These are phyloP conservation scores for Drosophila mayaguana DNA, from an alignment of 2,888 invertebrate species.

Conservation along the genomic window DNA sequence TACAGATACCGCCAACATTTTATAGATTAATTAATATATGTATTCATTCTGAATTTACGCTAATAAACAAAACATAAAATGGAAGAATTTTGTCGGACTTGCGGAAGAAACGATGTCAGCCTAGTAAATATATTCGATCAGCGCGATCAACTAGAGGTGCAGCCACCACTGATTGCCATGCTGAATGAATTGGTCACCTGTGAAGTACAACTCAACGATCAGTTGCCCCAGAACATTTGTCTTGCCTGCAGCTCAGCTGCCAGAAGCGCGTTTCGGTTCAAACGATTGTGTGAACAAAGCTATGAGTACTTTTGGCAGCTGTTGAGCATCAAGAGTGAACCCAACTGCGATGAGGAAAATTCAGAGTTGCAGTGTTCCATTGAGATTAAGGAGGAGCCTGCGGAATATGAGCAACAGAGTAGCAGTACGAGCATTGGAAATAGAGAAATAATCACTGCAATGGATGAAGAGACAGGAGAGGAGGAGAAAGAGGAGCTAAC, in stretches of 20 bases:
- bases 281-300: conserved; percentile 28
- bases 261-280: conserved; percentile 26
- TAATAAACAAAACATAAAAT: conserved; percentile 1
- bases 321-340: neutral
- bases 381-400: neutral
- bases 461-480: neutral
- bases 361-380: neutral
- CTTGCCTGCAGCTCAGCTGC: conserved; percentile 22
- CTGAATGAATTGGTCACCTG: conserved; percentile 20
- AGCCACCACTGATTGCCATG: conserved; percentile 29
- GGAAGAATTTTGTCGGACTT: conserved; percentile 27
- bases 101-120: conserved; percentile 3
- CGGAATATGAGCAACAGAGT: neutral
- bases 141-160: neutral
- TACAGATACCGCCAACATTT: too few species aligned
- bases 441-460: neutral
- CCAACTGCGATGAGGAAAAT: neutral
- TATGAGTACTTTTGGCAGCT: conserved; percentile 15
- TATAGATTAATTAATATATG: neutral
- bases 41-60: neutral
- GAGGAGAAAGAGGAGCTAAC: neutral
- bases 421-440: neutral
- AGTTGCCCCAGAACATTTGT: conserved; percentile 31
- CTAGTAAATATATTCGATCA: conserved; percentile 28
- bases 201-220: conserved; percentile 17